Percentiles rank a stretch among this genome's conserved stretches.
phyloP scores from a whole-genome alignment of 2,888 invertebrate genomes.

The Perizoma affinitatum region DNA sequence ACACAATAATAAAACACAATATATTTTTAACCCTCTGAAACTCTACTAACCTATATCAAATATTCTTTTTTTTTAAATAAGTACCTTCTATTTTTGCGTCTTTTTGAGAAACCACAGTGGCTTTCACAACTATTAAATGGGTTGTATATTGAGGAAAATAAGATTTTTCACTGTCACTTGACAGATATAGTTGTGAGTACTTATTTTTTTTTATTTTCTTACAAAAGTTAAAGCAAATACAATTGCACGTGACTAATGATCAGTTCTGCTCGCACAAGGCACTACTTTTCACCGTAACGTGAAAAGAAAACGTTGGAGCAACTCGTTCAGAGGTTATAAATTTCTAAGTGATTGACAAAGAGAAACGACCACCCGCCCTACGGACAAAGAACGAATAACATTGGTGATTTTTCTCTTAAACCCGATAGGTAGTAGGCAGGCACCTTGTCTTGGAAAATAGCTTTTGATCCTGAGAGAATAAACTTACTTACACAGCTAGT shows the following conservation, averaged over 20 bases:
- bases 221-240: neutral
- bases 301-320: conserved; percentile 33
- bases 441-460: conserved; percentile 24
- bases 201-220: neutral
- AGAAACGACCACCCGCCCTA: conserved; percentile 34
- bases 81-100: too few relatives aligned
- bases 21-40: too few relatives aligned
- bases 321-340: conserved; percentile 32
- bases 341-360: conserved; percentile 43
- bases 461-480: conserved; percentile 33
- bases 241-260: conserved; percentile 14
- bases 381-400: conserved; percentile 28
- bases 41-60: too few relatives aligned
- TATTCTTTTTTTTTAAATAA: too few relatives aligned
- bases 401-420: conserved; percentile 29
- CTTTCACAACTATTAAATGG: too few relatives aligned
- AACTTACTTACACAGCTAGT: neutral
- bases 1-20: too few relatives aligned
- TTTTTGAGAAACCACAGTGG: too few relatives aligned
- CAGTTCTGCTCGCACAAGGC: conserved; percentile 18
- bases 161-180: too few relatives aligned
- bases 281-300: conserved; percentile 18
- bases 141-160: too few relatives aligned
- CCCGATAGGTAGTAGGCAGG: conserved; percentile 12
- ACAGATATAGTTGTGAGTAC: neutral